These are phyloP conservation scores for Melanotaenia boesemani DNA, from an alignment of 2,797 vertebrate species.

Conservation along the genomic window DNA sequence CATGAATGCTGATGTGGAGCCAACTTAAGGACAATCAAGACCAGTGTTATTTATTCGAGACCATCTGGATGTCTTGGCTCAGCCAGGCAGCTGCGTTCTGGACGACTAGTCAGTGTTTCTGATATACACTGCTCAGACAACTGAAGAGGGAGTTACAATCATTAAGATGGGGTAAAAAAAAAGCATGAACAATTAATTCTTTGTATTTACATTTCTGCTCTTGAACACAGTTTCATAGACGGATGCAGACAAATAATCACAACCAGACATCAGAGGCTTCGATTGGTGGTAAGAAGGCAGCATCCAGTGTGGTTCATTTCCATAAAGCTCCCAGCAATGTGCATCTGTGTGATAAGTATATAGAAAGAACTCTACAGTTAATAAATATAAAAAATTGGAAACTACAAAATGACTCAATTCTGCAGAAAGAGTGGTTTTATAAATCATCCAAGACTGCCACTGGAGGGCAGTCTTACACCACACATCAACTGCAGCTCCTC, in stretches of 20 bases:
- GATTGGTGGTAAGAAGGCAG: conserved; percentile 7
- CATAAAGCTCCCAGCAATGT: conserved; percentile 20
- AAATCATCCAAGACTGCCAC: conserved; percentile 37
- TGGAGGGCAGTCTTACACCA: conserved; percentile 72
- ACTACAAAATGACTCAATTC: too few species aligned
- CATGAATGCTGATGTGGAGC: neutral
- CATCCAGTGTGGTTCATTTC: conserved; percentile 8
- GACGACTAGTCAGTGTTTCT: neutral
- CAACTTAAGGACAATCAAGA: neutral
- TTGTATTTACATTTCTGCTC: too few species aligned
- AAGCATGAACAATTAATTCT: too few species aligned
- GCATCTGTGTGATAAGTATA: neutral
- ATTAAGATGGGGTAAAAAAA: neutral
- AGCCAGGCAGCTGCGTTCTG: neutral
- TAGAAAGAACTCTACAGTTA: neutral
- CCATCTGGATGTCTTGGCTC: neutral
- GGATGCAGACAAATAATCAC: neutral
- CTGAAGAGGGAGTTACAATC: neutral
- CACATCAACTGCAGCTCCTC: conserved; percentile 9
- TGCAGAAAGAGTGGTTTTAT: too few species aligned
- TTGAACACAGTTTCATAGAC: neutral
- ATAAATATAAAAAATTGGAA: neutral
- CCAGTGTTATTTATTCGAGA: neutral
- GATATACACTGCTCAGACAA: neutral
- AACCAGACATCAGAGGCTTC: neutral